Evolutionary conservation across 2,113 vertebrate genomes (phyloP), one percentile per base, ranked within the genome.

Genomic region (Coreoperca whiteheadi): DNA sequence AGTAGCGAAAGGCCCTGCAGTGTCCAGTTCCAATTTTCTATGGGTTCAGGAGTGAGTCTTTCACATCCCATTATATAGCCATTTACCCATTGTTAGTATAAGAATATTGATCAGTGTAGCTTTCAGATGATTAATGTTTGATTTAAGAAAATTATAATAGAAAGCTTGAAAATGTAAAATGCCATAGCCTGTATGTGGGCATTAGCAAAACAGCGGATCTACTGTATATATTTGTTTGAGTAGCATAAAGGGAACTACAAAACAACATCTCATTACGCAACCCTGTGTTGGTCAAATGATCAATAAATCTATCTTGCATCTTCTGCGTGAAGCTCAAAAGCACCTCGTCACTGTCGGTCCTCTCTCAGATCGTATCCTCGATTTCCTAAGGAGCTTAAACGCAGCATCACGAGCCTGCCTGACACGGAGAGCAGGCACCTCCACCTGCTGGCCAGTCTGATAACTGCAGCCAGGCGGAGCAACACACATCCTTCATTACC

Each of bases 391-490:
- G 74, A 56, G 8, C 68, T 0, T 91, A 77, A 87, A 93, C 12
- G 89, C 91, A 80, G 23, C 91, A 73, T 0, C 0, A 0, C 3
- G 5, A 56, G 48, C 32, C 2, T 1, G 7, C 21, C 57, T 30
- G 11, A 12, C 37, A 39, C 41, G 20, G 21, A 50, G 15, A 37
- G 74, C 74, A 48, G 68, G 39, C 43, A 77, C 39, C 84, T 76
- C 93, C 94, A 77, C 90, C 94, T 94, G 87, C 87, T 84, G 94
- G 93, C 15, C 78, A 37, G 0, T 25, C 1, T 0, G 23, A 11
- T 2, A 37, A 84, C 46, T 75, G 16, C 81, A 87, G 83, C 93
- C 95, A 94, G 96, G 96, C 96, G 96, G 96, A 96, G 96, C 96
- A 94, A 95, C 92, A 91, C 92, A 91, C 91, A 91, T 84, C 94